Base-by-base conservation (phyloP, 2,797 vertebrate genomes). In the Trachurus trachurus region DNA sequence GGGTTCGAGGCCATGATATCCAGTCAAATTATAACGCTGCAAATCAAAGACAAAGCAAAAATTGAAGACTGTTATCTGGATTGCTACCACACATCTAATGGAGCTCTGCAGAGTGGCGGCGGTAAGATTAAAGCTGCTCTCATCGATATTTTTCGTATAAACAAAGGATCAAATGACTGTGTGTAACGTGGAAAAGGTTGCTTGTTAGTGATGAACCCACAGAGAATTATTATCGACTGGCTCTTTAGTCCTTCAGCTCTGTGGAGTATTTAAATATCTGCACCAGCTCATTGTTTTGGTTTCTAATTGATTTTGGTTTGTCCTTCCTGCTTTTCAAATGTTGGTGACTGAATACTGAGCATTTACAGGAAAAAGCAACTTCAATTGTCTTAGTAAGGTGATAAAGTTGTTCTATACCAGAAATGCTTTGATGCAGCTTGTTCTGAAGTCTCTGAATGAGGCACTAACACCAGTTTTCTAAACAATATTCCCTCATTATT, bases 11-110 rank as follows among this genome's bases (percentile, higher is more conserved):
- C 97, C 0, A 96, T 97, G 77, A 94, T 98, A 73, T 96, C 96
- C 11, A 95, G 79, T 64, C 96, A 96, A 2, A 95, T 96, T 0
- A 93, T 99, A 80, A 98, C 97, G 0, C 94, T 99, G 84, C 98
- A 98, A 93, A 96, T 99, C 90, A 98, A 97, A 88, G 97, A 98
- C 95, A 99, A 98, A 91, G 91, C 95, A 73, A 98, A 97, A 89
- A 92, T 98, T 2, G 96, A 97, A 0, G 96, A 96, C 44, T 88
- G 91, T 65, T 95, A 89, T 84, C 72, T 92, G 0, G 91, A 96
- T 9, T 90, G 89, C 86, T 95, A 94, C 89, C 89, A 81, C 72
- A 67, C 92, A 44, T 70, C 93, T 5, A 89, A 88, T 5, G 94
- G 95, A 81, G 84, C 73, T 59, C 81, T 89, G 7, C 87, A 85